These are phyloP conservation scores for Mallateleia sp. DNA, from an alignment of 2,888 invertebrate genomes.

Conservation along the genomic window DNA sequence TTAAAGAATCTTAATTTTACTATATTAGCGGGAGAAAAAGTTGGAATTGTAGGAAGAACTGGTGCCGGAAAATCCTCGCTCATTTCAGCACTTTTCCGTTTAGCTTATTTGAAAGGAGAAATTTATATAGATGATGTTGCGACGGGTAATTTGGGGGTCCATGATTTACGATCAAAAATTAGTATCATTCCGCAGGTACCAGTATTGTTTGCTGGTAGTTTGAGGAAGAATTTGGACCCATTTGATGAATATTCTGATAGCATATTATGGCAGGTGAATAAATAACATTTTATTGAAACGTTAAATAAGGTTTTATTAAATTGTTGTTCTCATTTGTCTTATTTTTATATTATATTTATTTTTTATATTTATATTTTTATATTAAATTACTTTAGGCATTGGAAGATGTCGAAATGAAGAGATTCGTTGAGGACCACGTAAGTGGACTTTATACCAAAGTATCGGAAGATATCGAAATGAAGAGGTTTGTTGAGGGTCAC, in stretches of 20 bases:
- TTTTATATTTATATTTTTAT: too few relatives aligned
- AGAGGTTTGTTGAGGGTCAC: slow-evolving; percentile 92
- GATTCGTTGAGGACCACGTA: slow-evolving; percentile 91
- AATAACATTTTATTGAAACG: too few relatives aligned
- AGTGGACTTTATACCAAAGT: slow-evolving; percentile 92
- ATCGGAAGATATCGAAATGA: slow-evolving; percentile 94
- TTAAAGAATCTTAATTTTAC: slow-evolving; percentile 90
- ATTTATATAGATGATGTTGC: slow-evolving; percentile 93
- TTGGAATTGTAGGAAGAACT: slow-evolving; percentile 92
- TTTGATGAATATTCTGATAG: slow-evolving; percentile 90
- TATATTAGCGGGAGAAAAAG: slow-evolving; percentile 91
- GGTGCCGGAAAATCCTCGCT: slow-evolving; percentile 93
- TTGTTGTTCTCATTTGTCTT: too few relatives aligned
- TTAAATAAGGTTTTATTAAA: too few relatives aligned
- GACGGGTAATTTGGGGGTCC: slow-evolving; percentile 91
- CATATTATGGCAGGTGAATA: slow-evolving; percentile 88
- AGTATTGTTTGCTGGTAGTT: slow-evolving; percentile 90
- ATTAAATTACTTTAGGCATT: slow-evolving; percentile 88
- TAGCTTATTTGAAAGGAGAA: slow-evolving; percentile 92
- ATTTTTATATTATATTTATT: too few relatives aligned
- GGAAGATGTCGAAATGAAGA: slow-evolving; percentile 93
- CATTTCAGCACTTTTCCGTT: slow-evolving; percentile 92
- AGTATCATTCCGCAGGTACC: slow-evolving; percentile 92
- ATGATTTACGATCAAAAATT: slow-evolving; percentile 91
- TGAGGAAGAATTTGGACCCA: slow-evolving; percentile 93